Conservation (phyloP, 1,140 invertebrate species). For the Drosophila mauritiana region DNA sequence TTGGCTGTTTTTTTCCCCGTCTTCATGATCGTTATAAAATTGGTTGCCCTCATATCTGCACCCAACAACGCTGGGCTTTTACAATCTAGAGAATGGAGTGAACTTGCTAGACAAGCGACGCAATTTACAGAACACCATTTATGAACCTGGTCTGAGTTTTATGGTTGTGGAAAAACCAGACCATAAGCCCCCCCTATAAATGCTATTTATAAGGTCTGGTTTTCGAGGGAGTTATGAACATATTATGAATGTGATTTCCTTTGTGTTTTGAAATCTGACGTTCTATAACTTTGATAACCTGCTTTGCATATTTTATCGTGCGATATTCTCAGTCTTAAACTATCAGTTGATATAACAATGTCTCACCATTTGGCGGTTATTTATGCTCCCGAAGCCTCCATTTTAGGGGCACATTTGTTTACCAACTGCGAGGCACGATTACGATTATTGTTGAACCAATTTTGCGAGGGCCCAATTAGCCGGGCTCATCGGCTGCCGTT, state of each 20-base stretch:
- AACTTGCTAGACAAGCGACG: conserved; percentile 42
- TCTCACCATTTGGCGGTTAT: neutral
- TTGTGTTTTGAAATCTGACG: neutral
- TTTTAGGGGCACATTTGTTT: neutral
- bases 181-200: conserved; percentile 24
- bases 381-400: neutral
- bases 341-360: too few relatives aligned
- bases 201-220: conserved; percentile 32
- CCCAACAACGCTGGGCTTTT: conserved; percentile 17
- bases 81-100: conserved; percentile 26
- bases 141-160: conserved; percentile 30
- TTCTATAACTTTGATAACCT: too few relatives aligned
- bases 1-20: neutral
- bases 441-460: conserved; percentile 27
- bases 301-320: too few relatives aligned
- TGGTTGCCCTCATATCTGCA: conserved; percentile 32
- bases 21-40: conserved; percentile 38
- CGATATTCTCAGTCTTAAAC: too few relatives aligned
- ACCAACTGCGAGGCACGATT: conserved; percentile 5
- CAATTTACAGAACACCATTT: conserved; percentile 43
- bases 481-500: conserved; percentile 37
- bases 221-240: neutral
- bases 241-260: neutral
- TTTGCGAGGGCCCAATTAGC: conserved; percentile 23
- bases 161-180: conserved; percentile 23